Conservation (phyloP, 2,888 invertebrate species). For the Mallateleia sp. region DNA sequence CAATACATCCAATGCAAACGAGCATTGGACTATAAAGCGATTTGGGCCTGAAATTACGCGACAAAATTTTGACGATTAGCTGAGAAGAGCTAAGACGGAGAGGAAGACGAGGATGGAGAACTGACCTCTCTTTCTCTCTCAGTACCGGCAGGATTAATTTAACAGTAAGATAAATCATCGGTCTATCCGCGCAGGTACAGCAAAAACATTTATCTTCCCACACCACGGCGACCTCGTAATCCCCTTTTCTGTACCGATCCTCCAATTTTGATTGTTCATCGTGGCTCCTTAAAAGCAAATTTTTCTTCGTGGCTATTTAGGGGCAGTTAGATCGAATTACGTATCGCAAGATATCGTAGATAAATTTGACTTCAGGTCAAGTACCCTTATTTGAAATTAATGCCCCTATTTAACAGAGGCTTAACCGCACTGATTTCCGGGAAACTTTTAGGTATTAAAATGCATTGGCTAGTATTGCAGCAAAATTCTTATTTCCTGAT, state of each 20-base stretch:
- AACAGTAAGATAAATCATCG: slow-evolving; percentile 82
- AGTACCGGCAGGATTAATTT: slow-evolving; percentile 67
- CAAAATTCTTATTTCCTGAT: no score
- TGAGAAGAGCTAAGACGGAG: neutral
- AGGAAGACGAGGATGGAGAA: slow-evolving; percentile 20
- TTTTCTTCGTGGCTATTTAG: slow-evolving; percentile 55
- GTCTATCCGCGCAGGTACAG: slow-evolving; percentile 80
- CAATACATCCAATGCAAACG: no score
- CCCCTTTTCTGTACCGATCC: slow-evolving; percentile 33
- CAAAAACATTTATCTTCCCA: slow-evolving; percentile 83
- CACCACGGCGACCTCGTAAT: slow-evolving; percentile 50
- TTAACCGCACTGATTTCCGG: slow-evolving; percentile 28
- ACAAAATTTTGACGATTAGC: slow-evolving; percentile 11
- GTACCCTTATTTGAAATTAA: slow-evolving; percentile 37
- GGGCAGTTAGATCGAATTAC: slow-evolving; percentile 33
- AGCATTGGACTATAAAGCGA: slow-evolving; percentile 14
- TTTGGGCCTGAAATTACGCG: slow-evolving; percentile 2
- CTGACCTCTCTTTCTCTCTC: slow-evolving; percentile 13
- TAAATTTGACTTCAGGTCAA: slow-evolving; percentile 44
- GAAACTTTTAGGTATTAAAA: no score
- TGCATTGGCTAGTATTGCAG: no score
- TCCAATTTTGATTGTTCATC: slow-evolving; percentile 63
- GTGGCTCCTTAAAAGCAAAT: slow-evolving; percentile 59
- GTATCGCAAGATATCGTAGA: slow-evolving; percentile 26
- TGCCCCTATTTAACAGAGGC: neutral